phyloP scores from a whole-genome alignment of 2,888 invertebrate species.

The Agrilus cyanescens region DNA sequence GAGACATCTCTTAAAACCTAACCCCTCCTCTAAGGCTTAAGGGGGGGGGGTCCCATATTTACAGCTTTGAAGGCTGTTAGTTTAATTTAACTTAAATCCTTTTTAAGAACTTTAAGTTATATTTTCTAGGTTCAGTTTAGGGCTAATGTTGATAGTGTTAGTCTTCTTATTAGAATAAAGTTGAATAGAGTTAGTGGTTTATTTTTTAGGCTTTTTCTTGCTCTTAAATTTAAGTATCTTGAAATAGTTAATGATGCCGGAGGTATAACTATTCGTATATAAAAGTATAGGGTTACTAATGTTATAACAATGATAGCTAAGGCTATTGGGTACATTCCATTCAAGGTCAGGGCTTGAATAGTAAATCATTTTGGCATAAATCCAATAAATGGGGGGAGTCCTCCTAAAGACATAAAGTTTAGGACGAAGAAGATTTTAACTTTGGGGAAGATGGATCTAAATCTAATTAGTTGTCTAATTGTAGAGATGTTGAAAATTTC shows the following conservation, averaged over 20 bases:
- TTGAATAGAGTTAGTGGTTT: slow-evolving; percentile 25
- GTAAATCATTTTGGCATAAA: slow-evolving; percentile 50
- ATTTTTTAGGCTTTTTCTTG: slow-evolving; percentile 25
- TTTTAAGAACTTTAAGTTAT: too few species aligned
- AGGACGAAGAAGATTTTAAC: slow-evolving; percentile 41
- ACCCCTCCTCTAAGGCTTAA: slow-evolving; percentile 40
- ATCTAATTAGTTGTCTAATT: slow-evolving; percentile 41
- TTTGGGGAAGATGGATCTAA: slow-evolving; percentile 30
- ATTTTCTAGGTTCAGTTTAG: slow-evolving; percentile 11
- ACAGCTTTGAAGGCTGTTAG: slow-evolving; percentile 53
- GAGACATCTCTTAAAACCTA: slow-evolving; percentile 26
- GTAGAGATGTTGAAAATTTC: slow-evolving; percentile 37
- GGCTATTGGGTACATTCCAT: slow-evolving; percentile 34
- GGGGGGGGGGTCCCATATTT: slow-evolving; percentile 38
- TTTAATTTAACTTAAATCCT: slow-evolving; percentile 46
- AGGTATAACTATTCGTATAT: slow-evolving; percentile 41
- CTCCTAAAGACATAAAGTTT: slow-evolving; percentile 46
- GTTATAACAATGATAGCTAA: slow-evolving; percentile 41
- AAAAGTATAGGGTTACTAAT: slow-evolving; percentile 44
- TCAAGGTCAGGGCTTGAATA: slow-evolving; percentile 40
- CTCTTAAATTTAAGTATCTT: too few species aligned
- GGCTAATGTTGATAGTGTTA: slow-evolving; percentile 18
- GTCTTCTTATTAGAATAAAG: slow-evolving; percentile 23
- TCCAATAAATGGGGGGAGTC: slow-evolving; percentile 48
- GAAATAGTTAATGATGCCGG: too few species aligned